phyloP scores from a whole-genome alignment of 2,888 invertebrate species.

The Stratiomys singularior region DNA sequence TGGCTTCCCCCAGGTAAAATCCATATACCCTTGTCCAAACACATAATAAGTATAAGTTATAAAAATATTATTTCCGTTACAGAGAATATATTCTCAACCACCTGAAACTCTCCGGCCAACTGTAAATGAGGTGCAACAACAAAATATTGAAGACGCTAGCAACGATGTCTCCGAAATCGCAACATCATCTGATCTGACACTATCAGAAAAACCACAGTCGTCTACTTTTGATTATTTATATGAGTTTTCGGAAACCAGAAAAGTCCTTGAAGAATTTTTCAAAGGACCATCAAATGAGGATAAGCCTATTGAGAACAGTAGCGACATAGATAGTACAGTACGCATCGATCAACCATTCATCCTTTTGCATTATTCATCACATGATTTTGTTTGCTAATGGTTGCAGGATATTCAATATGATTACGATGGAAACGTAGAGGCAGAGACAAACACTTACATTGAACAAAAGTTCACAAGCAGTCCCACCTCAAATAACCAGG shows the following conservation, averaged over 20 bases:
- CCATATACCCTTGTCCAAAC: background rate
- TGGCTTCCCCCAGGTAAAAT: slow-evolving; percentile 80
- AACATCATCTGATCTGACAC: slow-evolving; percentile 64
- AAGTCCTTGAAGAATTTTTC: slow-evolving; percentile 91
- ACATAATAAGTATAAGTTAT: background rate
- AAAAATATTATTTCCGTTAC: slow-evolving; percentile 44
- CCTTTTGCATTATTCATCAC: background rate
- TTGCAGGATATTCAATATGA: slow-evolving; percentile 54
- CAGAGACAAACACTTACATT: slow-evolving; percentile 57
- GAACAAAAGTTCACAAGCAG: slow-evolving; percentile 52
- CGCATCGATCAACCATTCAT: slow-evolving; percentile 49
- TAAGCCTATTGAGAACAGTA: slow-evolving; percentile 67
- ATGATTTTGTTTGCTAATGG: background rate
- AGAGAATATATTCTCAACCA: slow-evolving; percentile 63
- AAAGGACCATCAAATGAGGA: slow-evolving; percentile 78
- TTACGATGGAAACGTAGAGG: slow-evolving; percentile 50
- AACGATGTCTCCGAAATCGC: slow-evolving; percentile 66
- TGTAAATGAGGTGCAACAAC: slow-evolving; percentile 55
- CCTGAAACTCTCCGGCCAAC: slow-evolving; percentile 60
- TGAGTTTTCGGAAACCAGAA: slow-evolving; percentile 91
- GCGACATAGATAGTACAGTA: slow-evolving; percentile 65
- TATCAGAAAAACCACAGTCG: slow-evolving; percentile 64
- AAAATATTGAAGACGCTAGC: slow-evolving; percentile 65
- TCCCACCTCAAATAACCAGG: slow-evolving; percentile 57
- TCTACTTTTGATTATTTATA: slow-evolving; percentile 88